A percentile compares a stretch with the other conserved stretches of the same genome.
These are phyloP conservation scores for Horisme vitalbata DNA, from an alignment of 2,888 invertebrate genomes.

Conservation along the genomic window DNA sequence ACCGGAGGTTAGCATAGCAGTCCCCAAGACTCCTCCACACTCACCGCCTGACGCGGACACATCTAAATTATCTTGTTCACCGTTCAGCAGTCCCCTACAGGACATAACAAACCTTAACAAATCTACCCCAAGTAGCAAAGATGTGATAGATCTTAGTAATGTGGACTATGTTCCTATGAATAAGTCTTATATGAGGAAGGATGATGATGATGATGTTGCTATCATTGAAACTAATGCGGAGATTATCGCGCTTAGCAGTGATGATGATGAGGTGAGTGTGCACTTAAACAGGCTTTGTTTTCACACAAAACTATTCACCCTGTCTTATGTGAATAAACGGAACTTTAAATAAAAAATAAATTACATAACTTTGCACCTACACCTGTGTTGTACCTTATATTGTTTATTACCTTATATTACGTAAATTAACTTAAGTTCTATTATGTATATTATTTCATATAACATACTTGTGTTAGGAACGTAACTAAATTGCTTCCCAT, in stretches of 20 bases:
- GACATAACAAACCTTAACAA: constrained; percentile 47
- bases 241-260: constrained; percentile 73
- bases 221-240: constrained; percentile 63
- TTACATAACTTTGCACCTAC: too few relatives aligned
- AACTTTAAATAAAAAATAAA: too few relatives aligned
- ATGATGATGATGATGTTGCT: constrained; percentile 64
- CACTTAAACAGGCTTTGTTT: too few relatives aligned
- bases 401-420: too few relatives aligned
- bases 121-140: not conserved
- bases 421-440: too few relatives aligned
- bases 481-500: too few relatives aligned
- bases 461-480: too few relatives aligned
- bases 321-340: too few relatives aligned
- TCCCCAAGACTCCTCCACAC: constrained; percentile 12
- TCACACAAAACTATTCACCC: too few relatives aligned
- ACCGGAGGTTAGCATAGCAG: constrained; percentile 24
- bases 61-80: constrained; percentile 61
- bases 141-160: constrained; percentile 31
- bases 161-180: constrained; percentile 30
- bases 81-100: constrained; percentile 59
- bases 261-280: constrained; percentile 55
- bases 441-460: too few relatives aligned
- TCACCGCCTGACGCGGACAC: constrained; percentile 32
- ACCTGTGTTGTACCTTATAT: too few relatives aligned
- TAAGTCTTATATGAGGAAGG: too few relatives aligned